Base-by-base conservation (phyloP, 2,888 invertebrate species). In the Patella pellucida region DNA sequence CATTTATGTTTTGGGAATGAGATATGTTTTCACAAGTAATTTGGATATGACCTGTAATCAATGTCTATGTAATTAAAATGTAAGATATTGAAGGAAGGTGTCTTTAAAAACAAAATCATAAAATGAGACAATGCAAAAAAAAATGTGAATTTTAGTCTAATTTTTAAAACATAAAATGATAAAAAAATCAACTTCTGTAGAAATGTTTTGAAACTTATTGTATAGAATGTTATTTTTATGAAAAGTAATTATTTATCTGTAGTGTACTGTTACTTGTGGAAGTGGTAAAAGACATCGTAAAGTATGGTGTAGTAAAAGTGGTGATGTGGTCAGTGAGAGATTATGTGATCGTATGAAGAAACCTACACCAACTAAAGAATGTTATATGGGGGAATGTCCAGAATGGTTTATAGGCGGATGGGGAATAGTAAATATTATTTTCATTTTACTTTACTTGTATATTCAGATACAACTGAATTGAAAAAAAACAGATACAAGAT, bases 241-340 rank as follows among this genome's bases (percentile, higher is more conserved):
- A 14, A 52, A 2, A 15, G 51, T 19, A 19, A 27, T 54, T 16
- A 16, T 69, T 31, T 69, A 54, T 72, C 83, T 84, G 9, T 85
- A 94, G 94, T 95, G 94, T 87, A 94, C 94, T 15, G 93, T 92
- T n/a, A 92, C 93, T 9, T 95, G 94, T 88, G 94, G 94, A 2
- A 89, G 89, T 51, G 94, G 94, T 31, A 91, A 91, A 83, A 91
- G 92, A 70, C 90, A 91, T 71, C 89, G 93, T 56, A 90, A 92
- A 1, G 92, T 92, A 77, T 93, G 81, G 73, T 88, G 87, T 80
- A 83, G 83, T 80, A 82, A 83, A 51, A 85, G 81, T 9, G 85
- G 84, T 16, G 76, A 82, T 31, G 83, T 83, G 68, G 85, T 89
- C 51, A 78, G 81, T 19, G 86, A 88, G 31, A 80, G 73, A 2